Evolutionary conservation across 2,888 invertebrate genomes (phyloP), one percentile per base, ranked within the genome.

Genomic region (Balanococcus diminutus): DNA sequence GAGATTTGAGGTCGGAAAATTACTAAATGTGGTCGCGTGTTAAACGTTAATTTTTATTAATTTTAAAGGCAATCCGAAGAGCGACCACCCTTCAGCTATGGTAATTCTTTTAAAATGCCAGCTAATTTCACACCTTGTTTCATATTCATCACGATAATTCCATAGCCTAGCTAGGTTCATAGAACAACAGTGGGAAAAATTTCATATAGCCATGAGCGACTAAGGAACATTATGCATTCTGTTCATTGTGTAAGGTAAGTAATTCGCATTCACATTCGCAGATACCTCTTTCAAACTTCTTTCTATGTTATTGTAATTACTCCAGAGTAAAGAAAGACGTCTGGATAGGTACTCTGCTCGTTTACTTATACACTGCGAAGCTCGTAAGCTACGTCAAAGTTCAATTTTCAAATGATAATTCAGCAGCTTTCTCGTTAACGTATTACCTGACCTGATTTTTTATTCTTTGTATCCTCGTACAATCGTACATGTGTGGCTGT

Each of bases 11-110:
- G 56, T 56, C 8, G 22, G 11, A 67, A 67, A 67, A 67, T 67
- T 14, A 28, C 2, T 36, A 31, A 36, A 22, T 9, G 31, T 8
- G 19, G 36, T 79, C 75, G 75, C 75, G 75, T 79, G 75, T 36
- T 8, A 8, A 32, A 36, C 19, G 75, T 79, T 79, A 79, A 79
- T 79, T 36, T 32, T 79, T 79, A 79, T 79, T 79, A 79, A 79
- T 79, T 79, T 79, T 25, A 19, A 72, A 79, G 11, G 19, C 16
- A 36, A 79, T 79, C 36, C 19, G 28, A 79, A 31, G 28, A 79
- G 28, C 75, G 5, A 36, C 75, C 3, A 36, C 32, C 31, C n/a
- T 79, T 79, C 19, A 3, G 19, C 6, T 56, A 42, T 67, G 28
- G 75, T 79, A 32, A 79, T 79, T 36, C 14, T 79, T 79, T 22